Conservation (phyloP, 2,113 vertebrate species). For the Poeciliopsis turrubarensis region DNA sequence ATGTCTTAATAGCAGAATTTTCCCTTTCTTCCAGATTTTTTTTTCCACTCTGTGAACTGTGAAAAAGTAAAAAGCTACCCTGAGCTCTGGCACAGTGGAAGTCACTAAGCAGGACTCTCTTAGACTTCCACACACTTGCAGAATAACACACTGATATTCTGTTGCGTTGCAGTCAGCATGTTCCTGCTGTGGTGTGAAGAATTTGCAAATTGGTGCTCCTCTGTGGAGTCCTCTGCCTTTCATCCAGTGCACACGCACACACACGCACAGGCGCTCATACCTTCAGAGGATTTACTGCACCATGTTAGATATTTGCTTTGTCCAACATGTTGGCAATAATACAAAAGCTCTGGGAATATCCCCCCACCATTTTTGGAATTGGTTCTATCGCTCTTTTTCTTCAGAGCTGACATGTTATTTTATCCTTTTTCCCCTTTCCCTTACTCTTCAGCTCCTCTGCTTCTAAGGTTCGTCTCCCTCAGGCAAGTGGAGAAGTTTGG, state of each 20-base stretch:
- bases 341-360: slow-evolving; percentile 74
- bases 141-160: slow-evolving; percentile 21
- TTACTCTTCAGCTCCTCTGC: slow-evolving; percentile 28
- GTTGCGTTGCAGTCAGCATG: slow-evolving; percentile 63
- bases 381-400: slow-evolving; percentile 72
- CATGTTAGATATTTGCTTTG: slow-evolving; percentile 72
- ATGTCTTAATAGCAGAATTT: slow-evolving; percentile 68
- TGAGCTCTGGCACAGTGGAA: slow-evolving; percentile 56
- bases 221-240: slow-evolving; percentile 49
- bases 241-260: neutral
- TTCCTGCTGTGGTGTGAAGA: slow-evolving; percentile 59
- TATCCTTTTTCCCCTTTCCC: slow-evolving; percentile 17
- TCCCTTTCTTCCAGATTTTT: slow-evolving; percentile 47
- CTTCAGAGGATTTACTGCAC: slow-evolving; percentile 64
- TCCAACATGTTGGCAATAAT: slow-evolving; percentile 72
- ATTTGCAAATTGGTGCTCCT: slow-evolving; percentile 63
- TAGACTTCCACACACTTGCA: slow-evolving; percentile 22
- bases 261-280: slow-evolving; percentile 31
- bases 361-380: slow-evolving; percentile 71
- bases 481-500: slow-evolving; percentile 67
- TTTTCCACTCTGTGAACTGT: slow-evolving; percentile 55
- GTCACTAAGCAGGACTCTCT: slow-evolving; percentile 41
- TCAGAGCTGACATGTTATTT: slow-evolving; percentile 68
- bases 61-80: slow-evolving; percentile 69
- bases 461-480: slow-evolving; percentile 60